These are phyloP conservation scores for Ophioninae sp. DNA, from an alignment of 2,888 invertebrate genomes.

Conservation along the genomic window DNA sequence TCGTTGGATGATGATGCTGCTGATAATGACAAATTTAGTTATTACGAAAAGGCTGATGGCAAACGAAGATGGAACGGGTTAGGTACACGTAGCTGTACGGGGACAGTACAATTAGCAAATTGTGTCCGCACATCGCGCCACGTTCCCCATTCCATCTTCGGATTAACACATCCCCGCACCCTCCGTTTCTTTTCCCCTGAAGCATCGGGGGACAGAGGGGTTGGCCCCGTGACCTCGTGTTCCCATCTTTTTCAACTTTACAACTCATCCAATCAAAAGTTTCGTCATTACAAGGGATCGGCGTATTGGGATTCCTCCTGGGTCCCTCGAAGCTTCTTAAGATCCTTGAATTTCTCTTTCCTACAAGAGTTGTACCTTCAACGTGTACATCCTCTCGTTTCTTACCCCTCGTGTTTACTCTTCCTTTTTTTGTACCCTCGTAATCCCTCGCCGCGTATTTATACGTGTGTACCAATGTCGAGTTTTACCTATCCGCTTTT, in stretches of 20 bases:
- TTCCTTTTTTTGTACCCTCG: neutral
- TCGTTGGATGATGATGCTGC: neutral
- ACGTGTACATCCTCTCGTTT: slow-evolving; percentile 5
- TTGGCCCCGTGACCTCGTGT: slow-evolving; percentile 24
- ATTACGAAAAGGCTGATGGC: slow-evolving; percentile 22
- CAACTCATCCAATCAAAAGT: slow-evolving; percentile 64
- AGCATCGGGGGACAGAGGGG: slow-evolving; percentile 14
- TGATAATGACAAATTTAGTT: neutral
- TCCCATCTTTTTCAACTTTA: slow-evolving; percentile 57
- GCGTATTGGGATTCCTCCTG: slow-evolving; percentile 57
- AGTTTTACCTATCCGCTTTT: neutral
- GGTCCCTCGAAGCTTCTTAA: slow-evolving; percentile 3
- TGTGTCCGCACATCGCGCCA: too few species aligned
- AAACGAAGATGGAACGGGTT: slow-evolving; percentile 23
- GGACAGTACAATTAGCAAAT: neutral
- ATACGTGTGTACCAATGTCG: neutral
- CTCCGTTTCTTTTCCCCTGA: slow-evolving; percentile 11
- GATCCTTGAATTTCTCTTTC: slow-evolving; percentile 33
- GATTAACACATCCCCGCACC: slow-evolving; percentile 5
- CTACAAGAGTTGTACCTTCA: neutral
- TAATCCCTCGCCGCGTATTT: neutral
- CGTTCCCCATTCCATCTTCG: neutral
- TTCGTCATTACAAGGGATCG: slow-evolving; percentile 60
- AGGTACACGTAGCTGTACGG: neutral
- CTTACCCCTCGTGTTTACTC: slow-evolving; percentile 4